These are phyloP conservation scores for Cynopterus sphinx DNA, from an alignment of 2,797 vertebrate genomes.

Conservation along the genomic window DNA sequence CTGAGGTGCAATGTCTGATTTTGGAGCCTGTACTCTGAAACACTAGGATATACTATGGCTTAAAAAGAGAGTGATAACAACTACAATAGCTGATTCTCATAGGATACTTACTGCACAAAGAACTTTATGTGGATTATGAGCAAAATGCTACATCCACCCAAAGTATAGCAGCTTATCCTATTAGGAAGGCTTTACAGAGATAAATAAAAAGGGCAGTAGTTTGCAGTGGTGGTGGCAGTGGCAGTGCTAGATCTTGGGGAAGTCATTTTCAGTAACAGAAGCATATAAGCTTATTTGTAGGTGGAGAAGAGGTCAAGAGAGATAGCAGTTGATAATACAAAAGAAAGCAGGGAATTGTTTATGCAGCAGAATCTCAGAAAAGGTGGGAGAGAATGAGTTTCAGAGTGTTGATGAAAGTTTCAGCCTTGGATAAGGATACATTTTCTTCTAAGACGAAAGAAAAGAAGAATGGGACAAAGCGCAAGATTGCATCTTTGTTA, in stretches of 20 bases:
- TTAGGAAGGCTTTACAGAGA: constrained; percentile 18
- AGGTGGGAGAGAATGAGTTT: constrained; percentile 23
- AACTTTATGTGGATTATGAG: background rate
- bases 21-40: background rate
- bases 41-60: background rate
- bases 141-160: background rate
- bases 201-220: background rate
- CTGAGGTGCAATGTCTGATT: background rate
- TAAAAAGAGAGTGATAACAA: background rate
- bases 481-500: background rate
- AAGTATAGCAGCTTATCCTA: background rate
- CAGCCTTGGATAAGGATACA: constrained; percentile 51
- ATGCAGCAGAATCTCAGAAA: background rate
- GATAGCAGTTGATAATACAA: constrained; percentile 28
- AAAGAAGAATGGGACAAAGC: background rate
- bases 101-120: background rate
- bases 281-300: background rate
- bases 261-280: constrained; percentile 11
- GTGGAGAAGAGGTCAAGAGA: background rate
- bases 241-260: background rate
- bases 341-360: constrained; percentile 59
- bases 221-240: background rate
- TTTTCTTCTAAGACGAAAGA: constrained; percentile 41
- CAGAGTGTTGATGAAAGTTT: constrained; percentile 15
- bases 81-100: background rate